Evolutionary conservation across 2,888 invertebrate genomes (phyloP).

Genomic region (Agrochola lychnidis): DNA sequence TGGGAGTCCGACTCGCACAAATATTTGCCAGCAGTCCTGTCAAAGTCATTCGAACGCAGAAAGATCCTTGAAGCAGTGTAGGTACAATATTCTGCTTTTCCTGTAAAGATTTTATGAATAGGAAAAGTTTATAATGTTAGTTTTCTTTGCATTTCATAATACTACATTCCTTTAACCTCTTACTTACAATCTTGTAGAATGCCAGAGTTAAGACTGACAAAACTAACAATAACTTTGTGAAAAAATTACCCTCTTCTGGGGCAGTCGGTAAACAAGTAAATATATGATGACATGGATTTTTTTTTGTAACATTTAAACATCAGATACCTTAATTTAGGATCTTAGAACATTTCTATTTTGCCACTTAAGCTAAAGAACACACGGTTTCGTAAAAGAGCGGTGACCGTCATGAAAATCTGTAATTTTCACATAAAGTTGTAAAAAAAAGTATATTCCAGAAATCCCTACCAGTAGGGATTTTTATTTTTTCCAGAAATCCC

Average conservation of each 20-base stretch:
- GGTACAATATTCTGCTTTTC: slow-evolving; percentile 13
- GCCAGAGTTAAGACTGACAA: slow-evolving; percentile 36
- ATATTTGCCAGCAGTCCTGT: background rate
- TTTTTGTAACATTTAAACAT: background rate
- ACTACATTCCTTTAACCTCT: slow-evolving; percentile 38
- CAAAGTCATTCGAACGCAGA: background rate
- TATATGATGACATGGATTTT: background rate
- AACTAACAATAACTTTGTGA: background rate
- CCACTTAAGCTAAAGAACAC: background rate
- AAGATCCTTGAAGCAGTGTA: background rate
- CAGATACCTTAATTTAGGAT: background rate
- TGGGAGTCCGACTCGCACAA: background rate
- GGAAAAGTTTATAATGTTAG: background rate
- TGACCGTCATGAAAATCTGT: too few relatives aligned
- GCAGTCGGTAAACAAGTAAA: too few relatives aligned
- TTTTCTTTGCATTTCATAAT: slow-evolving; percentile 10
- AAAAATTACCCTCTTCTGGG: background rate
- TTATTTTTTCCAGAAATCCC: too few relatives aligned
- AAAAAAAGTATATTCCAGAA: too few relatives aligned
- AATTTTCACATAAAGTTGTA: too few relatives aligned
- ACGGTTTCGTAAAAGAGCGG: background rate
- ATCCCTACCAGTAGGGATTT: too few relatives aligned
- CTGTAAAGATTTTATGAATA: background rate
- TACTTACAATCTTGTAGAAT: slow-evolving; percentile 10
- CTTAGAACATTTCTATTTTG: background rate